Conservation (phyloP, 64 coral and sea anemone species). For the Dendrophyllia cribrosa region DNA sequence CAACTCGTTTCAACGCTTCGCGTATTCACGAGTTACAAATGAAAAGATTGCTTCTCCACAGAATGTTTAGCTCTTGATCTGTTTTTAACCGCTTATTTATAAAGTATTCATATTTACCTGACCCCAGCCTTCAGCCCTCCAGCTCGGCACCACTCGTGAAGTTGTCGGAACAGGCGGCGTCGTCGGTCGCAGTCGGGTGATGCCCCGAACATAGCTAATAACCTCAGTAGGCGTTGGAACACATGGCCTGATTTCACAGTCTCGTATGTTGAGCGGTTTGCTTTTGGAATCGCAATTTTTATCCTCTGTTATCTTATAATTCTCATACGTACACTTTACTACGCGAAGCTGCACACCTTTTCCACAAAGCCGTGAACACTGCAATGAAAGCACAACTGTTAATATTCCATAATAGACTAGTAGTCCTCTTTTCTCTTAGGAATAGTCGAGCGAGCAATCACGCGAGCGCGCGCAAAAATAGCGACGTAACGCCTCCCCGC, state of each 20-base stretch:
- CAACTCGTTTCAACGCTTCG: too few relatives aligned
- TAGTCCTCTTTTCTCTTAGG: too few relatives aligned
- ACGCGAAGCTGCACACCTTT: constrained; percentile 63
- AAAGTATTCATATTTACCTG: background rate
- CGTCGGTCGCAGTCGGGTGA: background rate
- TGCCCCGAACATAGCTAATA: background rate
- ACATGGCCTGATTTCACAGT: constrained; percentile 43
- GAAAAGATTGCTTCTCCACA: too few relatives aligned
- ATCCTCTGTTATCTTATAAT: constrained; percentile 55
- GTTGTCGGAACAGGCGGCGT: background rate
- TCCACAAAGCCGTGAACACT: constrained; percentile 66
- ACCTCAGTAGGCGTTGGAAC: background rate
- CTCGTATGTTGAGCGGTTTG: background rate
- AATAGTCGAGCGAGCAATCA: too few relatives aligned
- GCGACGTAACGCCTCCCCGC: too few relatives aligned
- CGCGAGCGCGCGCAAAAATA: too few relatives aligned
- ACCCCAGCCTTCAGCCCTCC: constrained; percentile 5
- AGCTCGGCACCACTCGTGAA: background rate
- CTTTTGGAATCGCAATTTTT: constrained; percentile 23
- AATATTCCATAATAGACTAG: too few relatives aligned
- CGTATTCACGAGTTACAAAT: too few relatives aligned
- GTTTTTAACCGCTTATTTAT: too few relatives aligned
- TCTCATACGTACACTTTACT: constrained; percentile 64
- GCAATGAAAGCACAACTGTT: background rate
- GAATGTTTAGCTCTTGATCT: too few relatives aligned